A percentile compares a stretch with the other conserved stretches of the same genome.
Evolutionary conservation across 2,888 invertebrate species (phyloP).

Genomic region (Drosophila demipolita): DNA sequence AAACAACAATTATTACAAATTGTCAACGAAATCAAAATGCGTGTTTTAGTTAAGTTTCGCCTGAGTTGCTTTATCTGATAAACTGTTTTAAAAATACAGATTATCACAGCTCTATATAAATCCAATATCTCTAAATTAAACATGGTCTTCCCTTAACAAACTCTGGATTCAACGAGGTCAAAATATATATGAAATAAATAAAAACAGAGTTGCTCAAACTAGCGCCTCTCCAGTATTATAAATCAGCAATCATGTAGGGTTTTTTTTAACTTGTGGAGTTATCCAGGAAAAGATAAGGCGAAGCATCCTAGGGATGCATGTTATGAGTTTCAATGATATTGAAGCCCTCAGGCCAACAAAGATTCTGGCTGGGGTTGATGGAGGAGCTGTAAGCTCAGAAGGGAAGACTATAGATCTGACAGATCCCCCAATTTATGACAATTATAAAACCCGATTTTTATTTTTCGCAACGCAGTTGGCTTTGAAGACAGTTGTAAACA

Average conservation of each 20-base stretch:
- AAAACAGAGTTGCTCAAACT: not conserved
- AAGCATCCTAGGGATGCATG: too few relatives aligned
- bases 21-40: not conserved
- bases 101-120: not conserved
- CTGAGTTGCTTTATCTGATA: not conserved
- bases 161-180: not conserved
- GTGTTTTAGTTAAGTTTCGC: not conserved
- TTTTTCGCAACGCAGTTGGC: slow-evolving; percentile 3
- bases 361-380: too few relatives aligned
- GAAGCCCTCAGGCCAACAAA: too few relatives aligned
- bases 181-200: not conserved
- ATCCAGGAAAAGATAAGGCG: too few relatives aligned
- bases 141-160: not conserved
- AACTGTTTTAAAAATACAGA: not conserved
- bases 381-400: too few relatives aligned
- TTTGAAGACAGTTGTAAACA: not conserved
- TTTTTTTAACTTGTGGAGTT: too few relatives aligned
- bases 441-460: too few relatives aligned
- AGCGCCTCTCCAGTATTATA: not conserved
- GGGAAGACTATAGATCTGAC: too few relatives aligned
- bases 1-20: not conserved
- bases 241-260: not conserved
- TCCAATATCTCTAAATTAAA: not conserved
- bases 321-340: too few relatives aligned
- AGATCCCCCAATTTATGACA: too few relatives aligned